Percentiles rank a stretch among this genome's conserved stretches.
phyloP scores from a whole-genome alignment of 2,888 invertebrate genomes.

The Noctua fimbriata region DNA sequence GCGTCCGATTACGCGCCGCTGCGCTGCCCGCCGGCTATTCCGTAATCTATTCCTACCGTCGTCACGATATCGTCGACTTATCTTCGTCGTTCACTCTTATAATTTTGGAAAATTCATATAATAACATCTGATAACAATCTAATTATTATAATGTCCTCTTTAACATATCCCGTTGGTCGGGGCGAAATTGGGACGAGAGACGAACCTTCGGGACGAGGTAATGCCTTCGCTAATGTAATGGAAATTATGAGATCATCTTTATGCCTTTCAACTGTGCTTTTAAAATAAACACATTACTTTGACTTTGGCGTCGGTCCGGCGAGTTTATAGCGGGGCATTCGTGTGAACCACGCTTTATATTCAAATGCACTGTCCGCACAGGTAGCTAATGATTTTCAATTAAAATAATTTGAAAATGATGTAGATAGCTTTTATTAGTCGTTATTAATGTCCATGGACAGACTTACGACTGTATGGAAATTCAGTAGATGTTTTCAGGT shows the following conservation, averaged over 20 bases:
- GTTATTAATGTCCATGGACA: conserved; percentile 20
- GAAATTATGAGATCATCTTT: conserved; percentile 87
- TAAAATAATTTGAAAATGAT: conserved; percentile 69
- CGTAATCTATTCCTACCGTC: conserved; percentile 88
- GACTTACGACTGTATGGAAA: conserved; percentile 2
- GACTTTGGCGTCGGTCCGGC: conserved; percentile 66
- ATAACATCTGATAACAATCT: conserved; percentile 90
- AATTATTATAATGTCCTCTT: conserved; percentile 90
- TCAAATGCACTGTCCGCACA: conserved; percentile 67
- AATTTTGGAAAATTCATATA: conserved; percentile 89
- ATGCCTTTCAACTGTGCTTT: conserved; percentile 85
- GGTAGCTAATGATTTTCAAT: conserved; percentile 75
- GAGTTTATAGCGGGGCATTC: conserved; percentile 73
- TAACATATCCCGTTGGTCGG: conserved; percentile 88
- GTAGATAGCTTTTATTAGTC: conserved; percentile 55
- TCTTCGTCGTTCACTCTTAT: conserved; percentile 86
- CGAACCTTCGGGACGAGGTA: conserved; percentile 82
- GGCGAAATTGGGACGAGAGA: conserved; percentile 84
- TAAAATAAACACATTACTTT: conserved; percentile 87
- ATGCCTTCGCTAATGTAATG: conserved; percentile 86
- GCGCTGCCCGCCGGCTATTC: conserved; percentile 81
- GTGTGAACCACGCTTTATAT: conserved; percentile 71
- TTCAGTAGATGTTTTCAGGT: not conserved
- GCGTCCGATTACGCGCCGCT: conserved; percentile 83
- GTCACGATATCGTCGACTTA: conserved; percentile 88